A percentile compares a stretch with the other conserved stretches of the same genome.
phyloP scores from a whole-genome alignment of 1,140 invertebrate species.

The Diabrotica virgifera region DNA sequence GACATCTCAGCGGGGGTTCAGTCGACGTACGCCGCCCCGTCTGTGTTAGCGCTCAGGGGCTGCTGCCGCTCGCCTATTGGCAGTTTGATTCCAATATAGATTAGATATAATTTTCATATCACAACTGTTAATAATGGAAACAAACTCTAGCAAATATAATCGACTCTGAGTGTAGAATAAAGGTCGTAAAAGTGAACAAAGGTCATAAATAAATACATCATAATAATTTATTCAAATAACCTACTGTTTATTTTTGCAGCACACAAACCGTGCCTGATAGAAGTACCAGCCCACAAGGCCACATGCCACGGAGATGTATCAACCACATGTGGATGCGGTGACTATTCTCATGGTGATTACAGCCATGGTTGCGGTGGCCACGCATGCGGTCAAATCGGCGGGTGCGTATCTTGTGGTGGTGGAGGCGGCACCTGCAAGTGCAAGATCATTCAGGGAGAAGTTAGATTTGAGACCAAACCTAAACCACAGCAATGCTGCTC shows the following conservation, averaged over 20 bases:
- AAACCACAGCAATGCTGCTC: conserved; percentile 12
- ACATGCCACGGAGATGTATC: background rate
- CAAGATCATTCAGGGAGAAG: conserved; percentile 15
- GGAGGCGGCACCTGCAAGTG: background rate
- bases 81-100: no score
- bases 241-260: conserved; percentile 2
- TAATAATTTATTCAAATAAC: background rate
- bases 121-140: no score
- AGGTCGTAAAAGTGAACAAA: no score
- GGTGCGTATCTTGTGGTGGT: background rate
- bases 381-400: background rate
- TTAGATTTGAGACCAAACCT: conserved; percentile 11
- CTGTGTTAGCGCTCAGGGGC: no score
- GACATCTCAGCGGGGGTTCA: no score
- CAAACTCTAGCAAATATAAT: no score
- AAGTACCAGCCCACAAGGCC: conserved; percentile 6
- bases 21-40: no score
- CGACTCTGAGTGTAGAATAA: no score
- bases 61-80: no score
- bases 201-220: no score
- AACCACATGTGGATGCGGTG: background rate
- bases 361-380: background rate
- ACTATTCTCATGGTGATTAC: no score
- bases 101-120: no score
- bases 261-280: conserved; percentile 3